Evolutionary conservation across 2,888 invertebrate genomes (phyloP).

Genomic region (Drosophila bunnanda): DNA sequence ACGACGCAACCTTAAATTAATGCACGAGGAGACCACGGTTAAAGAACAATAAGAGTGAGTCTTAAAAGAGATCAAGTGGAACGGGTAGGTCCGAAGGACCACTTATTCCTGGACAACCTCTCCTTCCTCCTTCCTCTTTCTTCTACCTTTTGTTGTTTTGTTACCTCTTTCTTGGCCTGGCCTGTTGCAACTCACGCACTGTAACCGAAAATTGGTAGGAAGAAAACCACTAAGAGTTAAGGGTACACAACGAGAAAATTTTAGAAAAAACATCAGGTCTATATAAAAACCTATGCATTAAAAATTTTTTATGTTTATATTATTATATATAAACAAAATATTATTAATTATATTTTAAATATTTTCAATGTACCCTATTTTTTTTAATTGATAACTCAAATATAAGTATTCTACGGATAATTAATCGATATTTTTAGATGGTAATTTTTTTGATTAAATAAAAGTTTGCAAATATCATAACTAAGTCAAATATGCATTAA

Average conservation of each 20-base stretch:
- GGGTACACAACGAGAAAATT: neutral
- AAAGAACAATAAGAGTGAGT: slow-evolving; percentile 54
- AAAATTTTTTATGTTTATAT: too few relatives aligned
- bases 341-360: too few relatives aligned
- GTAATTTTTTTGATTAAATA: too few relatives aligned
- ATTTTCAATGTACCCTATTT: too few relatives aligned
- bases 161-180: slow-evolving; percentile 12
- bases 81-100: slow-evolving; percentile 28
- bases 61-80: slow-evolving; percentile 64
- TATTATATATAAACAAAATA: too few relatives aligned
- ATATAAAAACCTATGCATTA: too few relatives aligned
- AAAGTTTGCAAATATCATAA: too few relatives aligned
- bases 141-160: slow-evolving; percentile 11
- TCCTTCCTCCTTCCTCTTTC: slow-evolving; percentile 1
- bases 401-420: too few relatives aligned
- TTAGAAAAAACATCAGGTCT: neutral
- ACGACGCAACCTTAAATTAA: slow-evolving; percentile 19
- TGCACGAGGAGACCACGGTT: slow-evolving; percentile 4
- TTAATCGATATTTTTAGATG: too few relatives aligned
- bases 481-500: too few relatives aligned
- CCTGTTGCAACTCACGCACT: slow-evolving; percentile 40
- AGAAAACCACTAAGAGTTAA: slow-evolving; percentile 14
- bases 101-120: slow-evolving; percentile 14
- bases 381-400: too few relatives aligned
- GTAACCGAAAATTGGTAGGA: slow-evolving; percentile 36